Conservation (phyloP, 2,113 vertebrate species). For the Prionailurus bengalensis region DNA sequence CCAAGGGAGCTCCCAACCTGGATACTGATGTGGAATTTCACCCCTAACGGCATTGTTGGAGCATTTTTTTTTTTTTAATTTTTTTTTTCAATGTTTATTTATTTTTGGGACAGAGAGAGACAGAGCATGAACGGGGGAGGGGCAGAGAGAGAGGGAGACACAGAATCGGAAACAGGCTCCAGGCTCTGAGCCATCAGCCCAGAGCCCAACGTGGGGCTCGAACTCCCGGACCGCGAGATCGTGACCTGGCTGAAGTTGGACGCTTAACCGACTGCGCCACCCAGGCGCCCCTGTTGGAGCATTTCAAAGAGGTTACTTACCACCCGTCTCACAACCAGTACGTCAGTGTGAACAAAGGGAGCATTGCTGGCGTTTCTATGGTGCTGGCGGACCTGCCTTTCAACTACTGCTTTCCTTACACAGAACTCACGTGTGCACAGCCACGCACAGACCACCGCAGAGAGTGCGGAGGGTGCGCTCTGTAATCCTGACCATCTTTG, state of each 20-base stretch:
- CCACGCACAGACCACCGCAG: background rate
- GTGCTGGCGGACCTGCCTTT: background rate
- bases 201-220: too few relatives aligned
- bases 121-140: too few relatives aligned
- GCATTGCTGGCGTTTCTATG: background rate
- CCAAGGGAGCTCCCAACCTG: too few relatives aligned
- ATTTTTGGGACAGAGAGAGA: too few relatives aligned
- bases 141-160: too few relatives aligned
- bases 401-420: background rate
- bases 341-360: background rate
- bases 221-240: too few relatives aligned
- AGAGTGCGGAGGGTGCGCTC: background rate
- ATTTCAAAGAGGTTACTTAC: background rate
- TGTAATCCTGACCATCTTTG: background rate
- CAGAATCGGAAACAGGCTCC: too few relatives aligned
- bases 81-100: too few relatives aligned
- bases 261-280: too few relatives aligned
- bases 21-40: background rate
- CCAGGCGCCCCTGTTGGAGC: too few relatives aligned
- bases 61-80: background rate
- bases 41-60: background rate
- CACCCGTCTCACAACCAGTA: rapidly evolving
- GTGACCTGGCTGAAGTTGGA: too few relatives aligned
- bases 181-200: too few relatives aligned
- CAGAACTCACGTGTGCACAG: background rate